These are phyloP conservation scores for Mizuhopecten yessoensis DNA, from an alignment of 1,140 invertebrate genomes.

Conservation along the genomic window DNA sequence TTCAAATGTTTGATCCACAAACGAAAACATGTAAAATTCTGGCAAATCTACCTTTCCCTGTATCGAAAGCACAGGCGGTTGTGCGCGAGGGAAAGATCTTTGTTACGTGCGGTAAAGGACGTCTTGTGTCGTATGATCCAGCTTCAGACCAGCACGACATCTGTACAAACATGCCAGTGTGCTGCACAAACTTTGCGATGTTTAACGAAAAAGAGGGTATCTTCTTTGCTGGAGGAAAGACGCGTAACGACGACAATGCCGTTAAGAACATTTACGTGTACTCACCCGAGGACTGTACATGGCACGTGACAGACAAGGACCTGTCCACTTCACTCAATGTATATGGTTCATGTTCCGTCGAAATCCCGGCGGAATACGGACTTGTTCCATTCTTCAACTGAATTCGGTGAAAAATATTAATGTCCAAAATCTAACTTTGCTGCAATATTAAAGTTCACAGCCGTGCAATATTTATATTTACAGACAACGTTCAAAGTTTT, in stretches of 20 bases:
- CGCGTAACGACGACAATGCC: background rate
- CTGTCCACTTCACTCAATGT: background rate
- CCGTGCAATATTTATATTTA: too few species aligned
- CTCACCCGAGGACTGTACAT: background rate
- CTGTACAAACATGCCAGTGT: background rate
- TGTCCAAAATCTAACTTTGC: too few species aligned
- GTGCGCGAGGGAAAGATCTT: background rate
- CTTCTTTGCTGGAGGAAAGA: slow-evolving; percentile 18
- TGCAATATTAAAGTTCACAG: too few species aligned
- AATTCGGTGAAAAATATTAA: too few species aligned
- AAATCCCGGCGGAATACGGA: background rate
- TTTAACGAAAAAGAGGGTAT: background rate
- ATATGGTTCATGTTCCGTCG: background rate
- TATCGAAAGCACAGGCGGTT: background rate
- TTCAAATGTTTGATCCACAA: background rate
- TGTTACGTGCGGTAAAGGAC: background rate
- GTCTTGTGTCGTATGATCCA: background rate
- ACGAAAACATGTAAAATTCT: background rate
- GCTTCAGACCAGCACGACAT: background rate
- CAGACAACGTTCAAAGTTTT: too few species aligned
- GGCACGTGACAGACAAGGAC: background rate
- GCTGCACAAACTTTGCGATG: background rate
- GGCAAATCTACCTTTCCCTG: background rate
- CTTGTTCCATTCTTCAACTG: background rate
- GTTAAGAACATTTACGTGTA: background rate